Evolutionary conservation across 2,113 vertebrate species (phyloP).

Genomic region (Equus przewalskii): DNA sequence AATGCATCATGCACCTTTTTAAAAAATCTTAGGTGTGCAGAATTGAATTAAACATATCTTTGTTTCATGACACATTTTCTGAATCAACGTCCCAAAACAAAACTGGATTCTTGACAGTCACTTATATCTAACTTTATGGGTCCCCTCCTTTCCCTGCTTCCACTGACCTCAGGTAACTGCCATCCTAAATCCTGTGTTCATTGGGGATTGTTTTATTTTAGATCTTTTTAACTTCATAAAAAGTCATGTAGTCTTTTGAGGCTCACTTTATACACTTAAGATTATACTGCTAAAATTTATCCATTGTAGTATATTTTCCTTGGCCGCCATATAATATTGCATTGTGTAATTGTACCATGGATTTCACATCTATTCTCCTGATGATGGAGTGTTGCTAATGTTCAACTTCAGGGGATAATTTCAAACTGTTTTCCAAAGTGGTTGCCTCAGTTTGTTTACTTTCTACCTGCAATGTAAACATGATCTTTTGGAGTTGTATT

Average conservation of each 20-base stretch:
- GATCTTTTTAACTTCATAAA: constrained; percentile 2
- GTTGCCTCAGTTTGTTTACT: not conserved
- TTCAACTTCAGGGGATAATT: not conserved
- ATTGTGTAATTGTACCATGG: not conserved
- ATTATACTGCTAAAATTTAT: not conserved
- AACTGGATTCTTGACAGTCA: not conserved
- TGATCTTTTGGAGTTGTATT: not conserved
- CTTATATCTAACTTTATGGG: not conserved
- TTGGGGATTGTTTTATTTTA: not conserved
- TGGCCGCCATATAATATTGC: not conserved
- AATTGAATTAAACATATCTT: not conserved
- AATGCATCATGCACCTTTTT: not conserved
- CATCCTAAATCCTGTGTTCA: not conserved
- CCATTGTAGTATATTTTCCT: not conserved
- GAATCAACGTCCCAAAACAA: not conserved
- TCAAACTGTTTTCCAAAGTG: not conserved
- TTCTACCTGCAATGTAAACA: not conserved
- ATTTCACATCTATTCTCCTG: not conserved
- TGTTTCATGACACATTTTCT: not conserved
- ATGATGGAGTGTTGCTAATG: not conserved
- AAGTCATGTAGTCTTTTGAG: not conserved
- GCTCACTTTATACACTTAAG: not conserved
- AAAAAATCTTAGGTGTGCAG: not conserved
- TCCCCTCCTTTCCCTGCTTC: not conserved
- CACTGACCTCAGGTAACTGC: not conserved